phyloP scores from a whole-genome alignment of 1,140 invertebrate species.

The Penaeus japonicus region DNA sequence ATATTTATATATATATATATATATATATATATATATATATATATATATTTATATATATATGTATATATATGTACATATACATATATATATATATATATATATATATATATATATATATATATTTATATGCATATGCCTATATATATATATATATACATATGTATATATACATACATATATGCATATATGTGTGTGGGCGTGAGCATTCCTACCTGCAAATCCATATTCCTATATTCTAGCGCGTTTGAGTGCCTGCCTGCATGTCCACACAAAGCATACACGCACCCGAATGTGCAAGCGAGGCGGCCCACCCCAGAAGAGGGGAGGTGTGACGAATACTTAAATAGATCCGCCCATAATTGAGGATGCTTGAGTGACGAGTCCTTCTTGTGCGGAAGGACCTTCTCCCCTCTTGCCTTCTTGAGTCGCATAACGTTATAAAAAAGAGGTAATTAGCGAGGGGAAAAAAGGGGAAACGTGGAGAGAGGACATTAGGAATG shows the following conservation, averaged over 20 bases:
- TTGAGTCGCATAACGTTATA: too few relatives aligned
- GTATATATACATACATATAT: background rate
- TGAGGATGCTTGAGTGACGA: too few relatives aligned
- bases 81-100: background rate
- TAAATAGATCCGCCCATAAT: too few relatives aligned
- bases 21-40: slow-evolving; percentile 1
- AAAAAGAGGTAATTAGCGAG: too few relatives aligned
- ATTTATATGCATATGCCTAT: background rate
- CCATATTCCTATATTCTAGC: background rate
- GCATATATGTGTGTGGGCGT: background rate
- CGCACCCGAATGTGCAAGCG: too few relatives aligned
- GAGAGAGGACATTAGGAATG: too few relatives aligned
- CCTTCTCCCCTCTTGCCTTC: too few relatives aligned
- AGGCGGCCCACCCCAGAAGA: too few relatives aligned
- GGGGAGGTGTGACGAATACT: too few relatives aligned
- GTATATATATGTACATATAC: background rate
- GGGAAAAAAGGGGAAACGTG: too few relatives aligned
- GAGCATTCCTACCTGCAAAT: background rate
- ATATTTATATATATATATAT: background rate
- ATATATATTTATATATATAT: background rate
- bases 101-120: background rate
- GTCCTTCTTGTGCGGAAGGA: too few relatives aligned
- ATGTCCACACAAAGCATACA: too few relatives aligned
- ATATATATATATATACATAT: background rate
- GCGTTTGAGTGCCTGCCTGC: background rate